Conservation (phyloP, 1,140 invertebrate species). For the Trypoxylus dichotomus region DNA sequence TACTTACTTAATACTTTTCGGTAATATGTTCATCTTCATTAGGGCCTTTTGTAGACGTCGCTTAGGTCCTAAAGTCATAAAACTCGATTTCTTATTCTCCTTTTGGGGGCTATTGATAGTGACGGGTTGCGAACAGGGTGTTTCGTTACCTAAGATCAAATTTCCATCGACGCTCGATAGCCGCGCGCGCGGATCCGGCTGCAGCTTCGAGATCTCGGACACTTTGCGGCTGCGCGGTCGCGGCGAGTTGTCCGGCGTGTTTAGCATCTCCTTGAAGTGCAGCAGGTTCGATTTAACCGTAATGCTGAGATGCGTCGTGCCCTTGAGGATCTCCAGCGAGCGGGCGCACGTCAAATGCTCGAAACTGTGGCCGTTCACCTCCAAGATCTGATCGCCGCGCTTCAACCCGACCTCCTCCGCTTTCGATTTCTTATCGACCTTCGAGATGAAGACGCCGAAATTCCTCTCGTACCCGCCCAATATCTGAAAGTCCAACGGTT, state of each 20-base stretch:
- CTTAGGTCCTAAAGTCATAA: slow-evolving; percentile 86
- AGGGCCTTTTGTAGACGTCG: slow-evolving; percentile 83
- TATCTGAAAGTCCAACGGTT: slow-evolving; percentile 91
- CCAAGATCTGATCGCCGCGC: slow-evolving; percentile 94
- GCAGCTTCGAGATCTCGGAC: slow-evolving; percentile 63
- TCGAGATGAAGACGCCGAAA: slow-evolving; percentile 93
- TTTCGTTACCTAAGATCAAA: slow-evolving; percentile 42
- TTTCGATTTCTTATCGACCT: slow-evolving; percentile 85
- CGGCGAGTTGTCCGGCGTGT: slow-evolving; percentile 81
- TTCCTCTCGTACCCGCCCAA: slow-evolving; percentile 87
- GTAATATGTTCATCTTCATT: slow-evolving; percentile 88
- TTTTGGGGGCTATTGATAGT: slow-evolving; percentile 52
- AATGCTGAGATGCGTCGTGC: slow-evolving; percentile 94
- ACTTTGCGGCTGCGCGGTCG: slow-evolving; percentile 64
- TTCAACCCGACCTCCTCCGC: slow-evolving; percentile 96
- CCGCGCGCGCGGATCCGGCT: slow-evolving; percentile 67
- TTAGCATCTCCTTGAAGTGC: slow-evolving; percentile 80
- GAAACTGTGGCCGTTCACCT: slow-evolving; percentile 97
- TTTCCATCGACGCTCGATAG: slow-evolving; percentile 65
- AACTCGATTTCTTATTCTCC: slow-evolving; percentile 62
- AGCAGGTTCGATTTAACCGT: slow-evolving; percentile 97
- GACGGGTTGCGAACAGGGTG: slow-evolving; percentile 51
- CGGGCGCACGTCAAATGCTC: slow-evolving; percentile 86
- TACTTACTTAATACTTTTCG: slow-evolving; percentile 77
- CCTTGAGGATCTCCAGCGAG: slow-evolving; percentile 89